These are phyloP conservation scores for Meriones unguiculatus DNA, from an alignment of 2,113 vertebrate genomes.

Conservation along the genomic window DNA sequence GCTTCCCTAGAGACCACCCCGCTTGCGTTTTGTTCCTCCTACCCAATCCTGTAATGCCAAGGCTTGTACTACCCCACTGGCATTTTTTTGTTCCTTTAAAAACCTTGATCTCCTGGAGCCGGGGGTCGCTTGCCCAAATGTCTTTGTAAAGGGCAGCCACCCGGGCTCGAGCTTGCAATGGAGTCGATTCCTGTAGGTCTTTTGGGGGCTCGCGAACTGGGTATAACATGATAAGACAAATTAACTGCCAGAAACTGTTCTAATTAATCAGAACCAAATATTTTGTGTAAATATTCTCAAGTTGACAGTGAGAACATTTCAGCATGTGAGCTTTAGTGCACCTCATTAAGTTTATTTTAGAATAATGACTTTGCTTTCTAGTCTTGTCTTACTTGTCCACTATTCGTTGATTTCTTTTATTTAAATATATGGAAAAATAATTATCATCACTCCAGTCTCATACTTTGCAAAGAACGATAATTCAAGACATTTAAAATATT, in stretches of 20 bases:
- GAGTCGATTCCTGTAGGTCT: too few species aligned
- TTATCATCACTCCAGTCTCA: background rate
- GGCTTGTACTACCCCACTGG: too few species aligned
- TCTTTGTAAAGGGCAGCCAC: too few species aligned
- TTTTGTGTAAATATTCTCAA: background rate
- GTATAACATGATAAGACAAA: background rate
- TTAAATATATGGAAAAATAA: background rate
- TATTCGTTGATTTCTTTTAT: background rate
- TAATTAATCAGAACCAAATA: conserved; percentile 11
- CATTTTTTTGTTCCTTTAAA: too few species aligned
- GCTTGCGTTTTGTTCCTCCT: too few species aligned
- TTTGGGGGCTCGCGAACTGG: too few species aligned
- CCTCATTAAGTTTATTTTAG: background rate
- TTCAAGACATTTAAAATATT: conserved; percentile 8
- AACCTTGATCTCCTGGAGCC: too few species aligned
- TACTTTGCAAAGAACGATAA: background rate
- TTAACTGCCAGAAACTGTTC: conserved; percentile 14
- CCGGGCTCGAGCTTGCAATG: background rate
- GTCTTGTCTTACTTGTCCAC: background rate
- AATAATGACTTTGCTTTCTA: background rate
- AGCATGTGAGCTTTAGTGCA: background rate
- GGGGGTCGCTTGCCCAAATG: too few species aligned
- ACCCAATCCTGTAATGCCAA: too few species aligned
- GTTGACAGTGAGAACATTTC: background rate
- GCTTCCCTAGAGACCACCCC: too few species aligned